A percentile compares a stretch with the other conserved stretches of the same genome.
These are phyloP conservation scores for Labeo calbasu DNA, from an alignment of 2,797 vertebrate species.

Conservation along the genomic window DNA sequence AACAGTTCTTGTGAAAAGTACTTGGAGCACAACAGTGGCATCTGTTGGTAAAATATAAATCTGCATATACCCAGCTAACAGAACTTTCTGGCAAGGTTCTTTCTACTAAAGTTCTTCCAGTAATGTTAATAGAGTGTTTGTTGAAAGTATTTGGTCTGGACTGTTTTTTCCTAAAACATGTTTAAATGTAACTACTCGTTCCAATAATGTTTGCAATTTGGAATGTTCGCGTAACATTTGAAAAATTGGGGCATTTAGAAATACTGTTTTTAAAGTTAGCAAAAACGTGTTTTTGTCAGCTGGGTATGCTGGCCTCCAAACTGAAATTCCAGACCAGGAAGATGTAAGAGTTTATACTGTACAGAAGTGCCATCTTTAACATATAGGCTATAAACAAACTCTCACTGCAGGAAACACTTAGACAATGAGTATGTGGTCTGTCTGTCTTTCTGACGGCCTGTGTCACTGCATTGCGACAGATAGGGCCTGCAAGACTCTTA, in stretches of 20 bases:
- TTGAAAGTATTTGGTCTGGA: background rate
- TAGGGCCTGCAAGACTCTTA: constrained; percentile 57
- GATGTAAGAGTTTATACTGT: no score
- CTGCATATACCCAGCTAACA: background rate
- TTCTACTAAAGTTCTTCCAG: background rate
- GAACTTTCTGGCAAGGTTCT: background rate
- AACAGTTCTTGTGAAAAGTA: background rate
- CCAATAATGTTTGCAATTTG: background rate
- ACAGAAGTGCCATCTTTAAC: background rate
- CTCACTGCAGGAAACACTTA: constrained; percentile 11
- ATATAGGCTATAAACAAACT: background rate
- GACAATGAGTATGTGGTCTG: constrained; percentile 29
- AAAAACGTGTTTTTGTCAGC: background rate
- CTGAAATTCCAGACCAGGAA: no score
- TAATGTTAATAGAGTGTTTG: background rate
- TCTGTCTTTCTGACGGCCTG: constrained; percentile 18
- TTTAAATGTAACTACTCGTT: background rate
- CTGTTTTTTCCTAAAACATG: background rate
- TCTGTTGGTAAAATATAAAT: constrained; percentile 30
- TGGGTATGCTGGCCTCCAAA: background rate
- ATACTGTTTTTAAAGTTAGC: background rate
- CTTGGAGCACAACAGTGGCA: constrained; percentile 18
- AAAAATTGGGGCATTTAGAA: background rate
- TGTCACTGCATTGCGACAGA: constrained; percentile 45
- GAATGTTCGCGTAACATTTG: background rate